phyloP scores from a whole-genome alignment of 2,113 vertebrate genomes.

The Nannospalax galili region DNA sequence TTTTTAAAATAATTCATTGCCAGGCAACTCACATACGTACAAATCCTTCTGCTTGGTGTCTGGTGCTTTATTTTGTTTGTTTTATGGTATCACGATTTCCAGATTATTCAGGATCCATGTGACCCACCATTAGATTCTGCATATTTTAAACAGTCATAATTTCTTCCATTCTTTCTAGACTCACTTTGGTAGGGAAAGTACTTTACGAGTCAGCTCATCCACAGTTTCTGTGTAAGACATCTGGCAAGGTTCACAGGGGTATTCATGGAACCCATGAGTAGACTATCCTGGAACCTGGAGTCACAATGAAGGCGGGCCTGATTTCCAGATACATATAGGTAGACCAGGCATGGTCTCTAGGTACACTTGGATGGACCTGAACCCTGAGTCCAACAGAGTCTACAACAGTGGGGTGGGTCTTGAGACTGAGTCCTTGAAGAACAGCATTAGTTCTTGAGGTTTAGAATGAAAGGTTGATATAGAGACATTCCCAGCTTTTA shows the following conservation, averaged over 20 bases:
- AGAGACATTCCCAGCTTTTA: too few species aligned
- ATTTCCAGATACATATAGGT: neutral
- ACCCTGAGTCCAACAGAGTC: neutral
- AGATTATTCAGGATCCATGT: too few species aligned
- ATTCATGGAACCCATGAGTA: neutral
- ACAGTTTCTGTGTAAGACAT: neutral
- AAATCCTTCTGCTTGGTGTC: too few species aligned
- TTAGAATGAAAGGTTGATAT: neutral
- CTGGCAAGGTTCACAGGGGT: too few species aligned
- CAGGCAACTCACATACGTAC: too few species aligned
- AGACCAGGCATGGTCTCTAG: neutral
- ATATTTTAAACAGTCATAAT: neutral
- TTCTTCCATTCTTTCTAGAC: neutral
- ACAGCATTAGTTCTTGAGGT: neutral
- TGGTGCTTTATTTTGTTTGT: too few species aligned
- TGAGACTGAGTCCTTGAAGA: neutral
- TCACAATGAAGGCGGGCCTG: neutral
- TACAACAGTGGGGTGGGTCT: neutral
- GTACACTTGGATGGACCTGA: neutral
- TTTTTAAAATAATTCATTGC: too few species aligned
- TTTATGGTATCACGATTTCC: neutral
- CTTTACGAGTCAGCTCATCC: neutral
- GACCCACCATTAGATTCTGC: neutral
- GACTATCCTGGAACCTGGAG: neutral
- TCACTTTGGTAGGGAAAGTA: rapidly evolving